phyloP scores from a whole-genome alignment of 37 sponge, comb jelly and placozoan species.

The Aplysina aerophoba region DNA sequence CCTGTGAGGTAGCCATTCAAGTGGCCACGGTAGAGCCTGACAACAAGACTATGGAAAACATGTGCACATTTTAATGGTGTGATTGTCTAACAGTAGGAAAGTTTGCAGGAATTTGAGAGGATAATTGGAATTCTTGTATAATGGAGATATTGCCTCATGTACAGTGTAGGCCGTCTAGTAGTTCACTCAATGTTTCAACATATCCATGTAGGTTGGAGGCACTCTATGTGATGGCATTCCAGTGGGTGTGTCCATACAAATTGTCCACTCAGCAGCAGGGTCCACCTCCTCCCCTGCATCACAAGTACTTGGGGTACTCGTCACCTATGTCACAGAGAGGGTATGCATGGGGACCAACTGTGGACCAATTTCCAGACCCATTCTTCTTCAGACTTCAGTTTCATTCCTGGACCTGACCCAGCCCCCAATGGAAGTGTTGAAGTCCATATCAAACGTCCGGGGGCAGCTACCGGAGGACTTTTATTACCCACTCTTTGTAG shows the following conservation, averaged over 20 bases:
- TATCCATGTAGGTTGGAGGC: background rate
- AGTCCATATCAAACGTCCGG: slow-evolving; percentile 29
- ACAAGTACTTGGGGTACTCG: background rate
- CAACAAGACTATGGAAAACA: too few relatives aligned
- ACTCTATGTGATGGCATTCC: background rate
- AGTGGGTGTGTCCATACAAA: slow-evolving; percentile 28
- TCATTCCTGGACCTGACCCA: slow-evolving; percentile 37
- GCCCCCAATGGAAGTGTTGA: slow-evolving; percentile 18
- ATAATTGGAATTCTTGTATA: too few relatives aligned
- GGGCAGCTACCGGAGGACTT: slow-evolving; percentile 55
- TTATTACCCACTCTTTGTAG: slow-evolving; percentile 56
- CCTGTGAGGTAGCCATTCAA: too few relatives aligned
- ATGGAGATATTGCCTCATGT: too few relatives aligned
- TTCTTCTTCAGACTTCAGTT: slow-evolving; percentile 34
- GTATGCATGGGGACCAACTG: slow-evolving; percentile 6
- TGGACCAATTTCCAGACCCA: slow-evolving; percentile 1
- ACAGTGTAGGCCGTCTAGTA: too few relatives aligned
- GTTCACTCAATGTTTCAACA: background rate
- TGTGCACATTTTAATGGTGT: too few relatives aligned
- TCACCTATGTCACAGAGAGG: background rate
- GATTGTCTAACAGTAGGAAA: too few relatives aligned
- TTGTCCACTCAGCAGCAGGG: slow-evolving; percentile 17
- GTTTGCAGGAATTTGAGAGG: too few relatives aligned
- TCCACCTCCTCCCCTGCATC: slow-evolving; percentile 15
- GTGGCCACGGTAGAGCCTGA: too few relatives aligned